phyloP scores from a whole-genome alignment of 2,113 vertebrate genomes.

The Tor tambroides region DNA sequence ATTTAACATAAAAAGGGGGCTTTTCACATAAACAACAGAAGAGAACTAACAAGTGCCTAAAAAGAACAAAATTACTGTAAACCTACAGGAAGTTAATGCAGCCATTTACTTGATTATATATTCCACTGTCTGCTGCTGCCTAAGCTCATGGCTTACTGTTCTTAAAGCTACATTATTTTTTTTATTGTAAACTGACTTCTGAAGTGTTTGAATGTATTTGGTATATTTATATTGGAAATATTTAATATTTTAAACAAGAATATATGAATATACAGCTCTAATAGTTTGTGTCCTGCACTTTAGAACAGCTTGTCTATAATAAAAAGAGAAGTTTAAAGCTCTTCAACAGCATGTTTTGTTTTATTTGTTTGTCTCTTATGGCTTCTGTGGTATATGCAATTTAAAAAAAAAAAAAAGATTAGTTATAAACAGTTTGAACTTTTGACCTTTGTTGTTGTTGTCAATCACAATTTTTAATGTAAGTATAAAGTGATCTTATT shows the following conservation, averaged over 20 bases:
- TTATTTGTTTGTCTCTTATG: not conserved
- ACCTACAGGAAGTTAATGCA: not conserved
- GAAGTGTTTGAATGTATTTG: not conserved
- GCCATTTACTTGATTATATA: not conserved
- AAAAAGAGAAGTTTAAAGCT: not conserved
- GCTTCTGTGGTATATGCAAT: not conserved
- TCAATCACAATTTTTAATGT: not conserved
- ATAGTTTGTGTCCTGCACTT: not conserved
- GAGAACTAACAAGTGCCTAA: constrained; percentile 3
- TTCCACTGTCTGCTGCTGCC: not conserved
- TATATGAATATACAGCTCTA: not conserved
- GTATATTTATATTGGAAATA: not conserved
- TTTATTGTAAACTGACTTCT: not conserved
- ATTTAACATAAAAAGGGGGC: not conserved
- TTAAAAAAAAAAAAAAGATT: not conserved
- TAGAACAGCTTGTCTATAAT: not conserved
- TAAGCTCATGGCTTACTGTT: constrained; percentile 3
- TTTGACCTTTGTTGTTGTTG: not conserved
- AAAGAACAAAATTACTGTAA: not conserved
- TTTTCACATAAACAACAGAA: not conserved
- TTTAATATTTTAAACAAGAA: not conserved
- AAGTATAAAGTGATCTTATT: not conserved
- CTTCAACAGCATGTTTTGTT: not conserved
- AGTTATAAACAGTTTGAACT: not conserved
- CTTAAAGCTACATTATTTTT: constrained; percentile 2